Evolutionary conservation across 2,113 vertebrate species (phyloP).

Genomic region (Tragelaphus imberbis): DNA sequence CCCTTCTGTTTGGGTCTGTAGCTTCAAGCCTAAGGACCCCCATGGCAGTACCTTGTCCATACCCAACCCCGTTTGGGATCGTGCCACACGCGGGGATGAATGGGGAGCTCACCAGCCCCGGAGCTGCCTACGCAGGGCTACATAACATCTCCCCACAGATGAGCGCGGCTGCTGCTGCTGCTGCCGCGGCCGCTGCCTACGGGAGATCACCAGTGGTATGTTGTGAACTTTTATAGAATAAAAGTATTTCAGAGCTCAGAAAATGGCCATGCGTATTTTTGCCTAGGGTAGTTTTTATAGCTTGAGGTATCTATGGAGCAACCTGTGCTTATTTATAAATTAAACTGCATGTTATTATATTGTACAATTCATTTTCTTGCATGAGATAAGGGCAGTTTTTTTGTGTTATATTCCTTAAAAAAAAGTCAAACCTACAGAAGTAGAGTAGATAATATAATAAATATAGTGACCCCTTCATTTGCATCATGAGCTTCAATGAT

Average conservation of each 20-base stretch:
- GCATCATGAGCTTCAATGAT: neutral
- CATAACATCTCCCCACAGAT: constrained; percentile 89
- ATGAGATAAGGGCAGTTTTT: neutral
- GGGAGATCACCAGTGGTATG: constrained; percentile 88
- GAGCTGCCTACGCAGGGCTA: constrained; percentile 85
- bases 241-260: neutral
- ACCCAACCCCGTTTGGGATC: constrained; percentile 86
- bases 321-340: neutral
- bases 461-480: neutral
- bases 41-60: constrained; percentile 88
- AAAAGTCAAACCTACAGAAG: neutral
- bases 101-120: constrained; percentile 85
- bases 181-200: constrained; percentile 83
- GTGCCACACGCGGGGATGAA: constrained; percentile 88
- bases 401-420: neutral
- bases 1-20: constrained; percentile 11
- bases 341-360: neutral
- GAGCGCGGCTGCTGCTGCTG: constrained; percentile 84
- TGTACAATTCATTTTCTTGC: neutral
- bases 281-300: neutral
- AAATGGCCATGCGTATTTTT: neutral
- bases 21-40: constrained; percentile 86
- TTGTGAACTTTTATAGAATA: neutral
- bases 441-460: neutral
- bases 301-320: neutral